Evolutionary conservation across 2,797 vertebrate species (phyloP), one percentile per base, ranked within the genome.

Genomic region (Cryptoblepharus egeriae): DNA sequence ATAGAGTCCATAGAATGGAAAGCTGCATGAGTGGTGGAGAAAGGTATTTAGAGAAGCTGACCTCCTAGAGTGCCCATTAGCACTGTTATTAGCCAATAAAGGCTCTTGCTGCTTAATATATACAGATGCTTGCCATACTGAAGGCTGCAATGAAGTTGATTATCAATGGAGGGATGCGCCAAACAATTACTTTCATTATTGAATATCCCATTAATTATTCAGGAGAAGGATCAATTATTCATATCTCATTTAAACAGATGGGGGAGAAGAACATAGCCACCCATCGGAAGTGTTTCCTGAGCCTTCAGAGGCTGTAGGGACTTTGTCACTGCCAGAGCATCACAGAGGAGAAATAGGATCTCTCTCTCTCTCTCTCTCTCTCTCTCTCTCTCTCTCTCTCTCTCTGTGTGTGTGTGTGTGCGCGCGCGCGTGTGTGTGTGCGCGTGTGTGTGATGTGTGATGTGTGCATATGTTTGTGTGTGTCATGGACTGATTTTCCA

Each of bases 151-250:
- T 95, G 92, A 94, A 93, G 93, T 92, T 91, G 93, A 93, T 94
- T 93, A 92, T 95, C 95, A 90, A 84, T 93, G 93, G 90, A 89
- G 90, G 93, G 92, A 95, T 93, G 95, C 92, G 94, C 92, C 95
- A 95, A 95, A 96, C 95, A 96, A 96, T 96, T 96, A 96, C 96
- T 96, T 96, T 95, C 94, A 94, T 96, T 96, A 96, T 96, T 96
- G 95, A 96, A 96, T 96, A 96, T 95, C 93, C 93, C 92, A 96
- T 96, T 96, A 96, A 96, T 96, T 96, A 96, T 96, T 96, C 95
- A 96, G 84, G 83, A 95, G 91, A 83, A 28, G 32, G 94, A 96
- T 96, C 93, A 96, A 96, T 96, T 96, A 96, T 96, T 96, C 94
- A 96, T 96, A 95, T 95, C 95, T 96, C 95, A 96, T 96, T 96